A percentile compares a stretch with the other conserved stretches of the same genome.
Conservation (phyloP, 2,797 vertebrate species). For the Malurus leucopterus region DNA sequence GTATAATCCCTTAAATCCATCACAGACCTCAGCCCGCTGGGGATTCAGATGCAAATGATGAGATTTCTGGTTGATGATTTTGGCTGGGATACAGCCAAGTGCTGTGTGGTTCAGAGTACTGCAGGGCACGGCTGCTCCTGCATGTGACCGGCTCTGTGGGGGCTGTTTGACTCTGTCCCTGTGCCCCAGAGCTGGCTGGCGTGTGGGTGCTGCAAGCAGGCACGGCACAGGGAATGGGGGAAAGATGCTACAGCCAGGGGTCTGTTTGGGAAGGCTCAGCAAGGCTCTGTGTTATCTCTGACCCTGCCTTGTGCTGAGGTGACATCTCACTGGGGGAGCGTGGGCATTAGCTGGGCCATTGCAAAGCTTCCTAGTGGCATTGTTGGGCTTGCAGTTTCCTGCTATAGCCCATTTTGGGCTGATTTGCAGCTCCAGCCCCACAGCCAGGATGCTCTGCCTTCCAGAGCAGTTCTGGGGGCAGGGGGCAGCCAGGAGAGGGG, state of each 20-base stretch:
- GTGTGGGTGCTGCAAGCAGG: not conserved
- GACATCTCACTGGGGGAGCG: not conserved
- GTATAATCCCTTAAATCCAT: slow-evolving; percentile 68
- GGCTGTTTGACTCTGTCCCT: not conserved
- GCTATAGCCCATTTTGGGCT: fast-evolving
- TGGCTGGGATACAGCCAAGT: slow-evolving; percentile 50
- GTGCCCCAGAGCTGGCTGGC: not conserved
- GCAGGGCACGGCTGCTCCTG: slow-evolving; percentile 23
- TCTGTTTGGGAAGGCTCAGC: not conserved
- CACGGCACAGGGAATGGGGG: fast-evolving
- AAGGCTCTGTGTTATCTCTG: not conserved
- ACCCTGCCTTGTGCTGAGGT: not conserved
- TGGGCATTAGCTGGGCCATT: not conserved
- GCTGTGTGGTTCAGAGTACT: slow-evolving; percentile 19
- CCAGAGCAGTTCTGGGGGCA: not conserved
- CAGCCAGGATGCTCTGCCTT: not conserved
- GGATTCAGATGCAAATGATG: slow-evolving; percentile 63
- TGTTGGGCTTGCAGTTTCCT: not conserved
- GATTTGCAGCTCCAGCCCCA: not conserved
- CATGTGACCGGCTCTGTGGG: not conserved
- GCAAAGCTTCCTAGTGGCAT: not conserved
- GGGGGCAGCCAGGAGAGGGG: not conserved
- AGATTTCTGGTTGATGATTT: slow-evolving; percentile 63
- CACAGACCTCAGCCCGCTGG: slow-evolving; percentile 57
- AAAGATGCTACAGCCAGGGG: not conserved